Evolutionary conservation across 2,888 invertebrate genomes (phyloP), one percentile per base, ranked within the genome.

Genomic region (Meloe dianella): DNA sequence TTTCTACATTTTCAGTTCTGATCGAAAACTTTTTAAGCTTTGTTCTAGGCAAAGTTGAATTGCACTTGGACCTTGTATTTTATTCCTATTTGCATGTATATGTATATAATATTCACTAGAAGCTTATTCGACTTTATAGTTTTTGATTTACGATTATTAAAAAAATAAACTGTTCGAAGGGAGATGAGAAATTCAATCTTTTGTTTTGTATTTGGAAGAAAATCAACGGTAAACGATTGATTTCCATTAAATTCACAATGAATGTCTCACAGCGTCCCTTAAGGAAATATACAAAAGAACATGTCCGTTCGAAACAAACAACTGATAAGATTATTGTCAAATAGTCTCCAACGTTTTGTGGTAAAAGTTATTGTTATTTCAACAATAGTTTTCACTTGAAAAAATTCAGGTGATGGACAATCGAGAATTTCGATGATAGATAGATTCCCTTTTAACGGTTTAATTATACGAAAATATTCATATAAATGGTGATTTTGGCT

Each of bases 61-160:
- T 63, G 65, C 67, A 70, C 63, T 70, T 61, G 61, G 63, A 54
- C 0, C 22, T 41, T 17, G 47, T 20, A 10, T 67, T 67, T 70
- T 70, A 67, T 70, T 67, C 65, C 58, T 64, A 2, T 51, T 22
- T 10, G 22, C 22, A 3, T 51, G 4, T 10, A 10, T 10, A 51
- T 7, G 8, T 22, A 10, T 14, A 65, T 65, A 65, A 65, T 67
- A 64, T 63, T 60, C 47, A 67, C 65, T 70, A 65, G 65, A 65
- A 65, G 65, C 67, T 65, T 67, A 64, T 70, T 67, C 70, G 61
- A 65, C 65, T 68, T 65, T 51, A 47, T 61, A 47, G 69, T 29
- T 66, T 66, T 61, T 61, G 66, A 69, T 68, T 68, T 68, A 68
- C 59, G 58, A 60, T 24, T 0, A 12, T 10, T 51, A 8, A 22